Base-by-base conservation (phyloP, 2,888 invertebrate species). In the Punctoribates punctum region DNA sequence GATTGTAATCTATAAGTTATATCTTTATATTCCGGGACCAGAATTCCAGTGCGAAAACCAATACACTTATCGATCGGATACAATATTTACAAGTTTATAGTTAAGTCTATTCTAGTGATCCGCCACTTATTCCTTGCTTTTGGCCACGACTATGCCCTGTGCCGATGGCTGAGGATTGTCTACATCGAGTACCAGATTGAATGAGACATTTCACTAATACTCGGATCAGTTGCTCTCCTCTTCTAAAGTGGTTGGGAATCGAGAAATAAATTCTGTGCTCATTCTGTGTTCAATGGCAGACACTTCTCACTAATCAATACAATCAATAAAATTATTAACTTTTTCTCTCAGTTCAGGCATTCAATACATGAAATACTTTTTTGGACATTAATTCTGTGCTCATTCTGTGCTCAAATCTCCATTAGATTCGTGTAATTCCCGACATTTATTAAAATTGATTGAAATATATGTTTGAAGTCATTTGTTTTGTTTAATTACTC, bases 311-410 rank as follows among this genome's bases (percentile, higher is more conserved):
- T 51, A 51, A 51, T 51, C 51, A 51, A 51, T 51, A 9, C 2
- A 51, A 51, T 51, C 51, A 51, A 51, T 51, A 51, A 51, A 42
- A 20, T 51, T 51, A 51, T 51, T 51, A 51, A 51, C n/a, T 51
- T 51, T 51, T 51, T 9, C n/a, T 20, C n/a, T 3, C 5, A 13
- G 3, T n/a, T 51, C 51, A 5, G n/a, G n/a, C n/a, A 51, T 20
- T 51, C 51, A 51, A 51, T 20, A 51, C 51, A 20, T 20, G 51
- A n/a, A 51, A n/a, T n/a, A 6, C 13, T 13, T 42, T 42, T 20
- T 42, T 42, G 42, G 20, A 9, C 51, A 51, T 51, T 51, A 20
- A 51, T 51, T 51, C n/a, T 51, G n/a, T 51, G 51, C 20, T 9
- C n/a, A 51, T 51, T 51, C n/a, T 51, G n/a, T 51, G 51, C 20